Percentiles rank a stretch among this genome's conserved stretches.
Conservation (phyloP, 2,888 invertebrate species). For the Catocala nupta region DNA sequence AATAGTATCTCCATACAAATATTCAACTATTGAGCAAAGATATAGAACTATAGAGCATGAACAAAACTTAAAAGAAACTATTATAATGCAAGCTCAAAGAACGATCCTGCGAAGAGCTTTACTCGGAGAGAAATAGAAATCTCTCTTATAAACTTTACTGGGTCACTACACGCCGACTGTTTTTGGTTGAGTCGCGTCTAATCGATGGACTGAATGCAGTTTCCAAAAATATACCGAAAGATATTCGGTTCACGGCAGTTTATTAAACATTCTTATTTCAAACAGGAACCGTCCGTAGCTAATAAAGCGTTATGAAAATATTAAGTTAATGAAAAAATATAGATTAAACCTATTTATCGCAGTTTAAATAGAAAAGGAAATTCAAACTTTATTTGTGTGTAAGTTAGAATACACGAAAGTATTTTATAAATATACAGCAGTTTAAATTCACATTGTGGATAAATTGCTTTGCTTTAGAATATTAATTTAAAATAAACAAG, state of each 20-base stretch:
- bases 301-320: too few relatives aligned
- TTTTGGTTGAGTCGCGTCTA: conserved; percentile 57
- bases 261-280: conserved; percentile 11
- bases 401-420: too few relatives aligned
- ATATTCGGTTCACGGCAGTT: conserved; percentile 24
- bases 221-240: conserved; percentile 57
- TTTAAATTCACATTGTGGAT: too few relatives aligned
- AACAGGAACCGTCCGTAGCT: not conserved
- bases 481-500: not conserved
- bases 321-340: too few relatives aligned
- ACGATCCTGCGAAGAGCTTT: conserved; percentile 10
- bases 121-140: conserved; percentile 28
- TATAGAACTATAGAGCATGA: not conserved
- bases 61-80: conserved; percentile 8
- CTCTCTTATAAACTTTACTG: conserved; percentile 38
- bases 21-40: not conserved
- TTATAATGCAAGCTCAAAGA: conserved; percentile 10
- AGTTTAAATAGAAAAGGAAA: too few relatives aligned
- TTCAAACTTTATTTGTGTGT: too few relatives aligned
- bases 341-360: too few relatives aligned
- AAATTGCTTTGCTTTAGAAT: too few relatives aligned
- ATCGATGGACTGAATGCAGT: conserved; percentile 70
- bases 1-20: not conserved
- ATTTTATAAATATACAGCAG: too few relatives aligned
- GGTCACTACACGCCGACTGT: conserved; percentile 60